These are phyloP conservation scores for Heliconius hermathena DNA, from an alignment of 1,140 invertebrate species.

Conservation along the genomic window DNA sequence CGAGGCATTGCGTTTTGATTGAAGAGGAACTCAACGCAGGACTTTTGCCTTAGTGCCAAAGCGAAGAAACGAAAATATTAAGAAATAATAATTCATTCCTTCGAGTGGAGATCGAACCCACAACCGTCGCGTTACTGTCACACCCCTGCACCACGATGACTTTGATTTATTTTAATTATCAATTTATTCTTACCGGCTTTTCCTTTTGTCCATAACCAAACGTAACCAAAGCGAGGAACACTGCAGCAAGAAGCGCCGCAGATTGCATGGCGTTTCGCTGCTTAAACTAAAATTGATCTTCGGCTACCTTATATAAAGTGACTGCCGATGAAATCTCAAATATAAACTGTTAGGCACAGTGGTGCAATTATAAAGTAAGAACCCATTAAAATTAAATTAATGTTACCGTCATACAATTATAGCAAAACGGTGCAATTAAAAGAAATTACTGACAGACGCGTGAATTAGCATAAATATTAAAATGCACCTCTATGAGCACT, in stretches of 20 bases:
- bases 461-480: slow-evolving; percentile 38
- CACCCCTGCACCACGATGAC: no score
- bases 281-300: slow-evolving; percentile 1
- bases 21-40: no score
- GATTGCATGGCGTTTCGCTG: slow-evolving; percentile 56
- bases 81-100: no score
- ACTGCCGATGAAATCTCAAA: neutral
- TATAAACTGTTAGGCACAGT: slow-evolving; percentile 7
- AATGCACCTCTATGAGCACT: neutral
- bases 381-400: slow-evolving; percentile 39
- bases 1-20: no score
- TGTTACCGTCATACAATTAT: slow-evolving; percentile 43
- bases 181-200: slow-evolving; percentile 60
- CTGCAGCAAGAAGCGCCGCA: slow-evolving; percentile 45
- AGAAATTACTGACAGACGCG: slow-evolving; percentile 34
- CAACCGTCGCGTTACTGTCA: no score
- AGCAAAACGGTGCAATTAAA: slow-evolving; percentile 55
- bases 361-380: slow-evolving; percentile 14
- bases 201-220: slow-evolving; percentile 53
- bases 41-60: no score
- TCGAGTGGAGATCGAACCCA: no score
- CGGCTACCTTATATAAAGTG: slow-evolving; percentile 33
- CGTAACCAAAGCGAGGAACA: slow-evolving; percentile 45
- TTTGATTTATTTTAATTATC: neutral
- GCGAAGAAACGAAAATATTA: no score